Evolutionary conservation across 2,113 vertebrate genomes (phyloP), one percentile per base, ranked within the genome.

Genomic region (Pantherophis guttatus): DNA sequence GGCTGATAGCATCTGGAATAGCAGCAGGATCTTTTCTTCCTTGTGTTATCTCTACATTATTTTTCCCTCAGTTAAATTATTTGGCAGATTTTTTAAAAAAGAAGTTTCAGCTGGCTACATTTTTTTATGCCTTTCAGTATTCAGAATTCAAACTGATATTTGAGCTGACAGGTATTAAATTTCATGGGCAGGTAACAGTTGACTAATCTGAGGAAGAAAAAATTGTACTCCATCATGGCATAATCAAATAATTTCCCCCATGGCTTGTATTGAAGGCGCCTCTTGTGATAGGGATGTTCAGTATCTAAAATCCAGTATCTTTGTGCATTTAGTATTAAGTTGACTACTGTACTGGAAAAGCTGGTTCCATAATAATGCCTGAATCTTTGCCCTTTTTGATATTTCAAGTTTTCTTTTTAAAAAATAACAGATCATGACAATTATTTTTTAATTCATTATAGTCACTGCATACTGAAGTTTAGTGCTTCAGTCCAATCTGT

Each of bases 191-290:
- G 29, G 48, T 62, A 92, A 86, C 85, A 92, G 26, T 92, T 87
- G 86, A 87, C 44, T 92, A 53, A 92, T 92, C 48, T 70, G 50
- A 92, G 62, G 50, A 65, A 92, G 58, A 87, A 92, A 26, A 92
- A 92, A 65, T 88, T 92, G 57, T 54, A 33, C 65, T 48, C 29
- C 23, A 65, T 39, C 2, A 15, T 39, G 19, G 29, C 21, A 65
- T 87, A 65, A 88, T 92, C 48, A 88, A 88, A 65, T 92, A 88
- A 70, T 87, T 92, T 54, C 6, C 6, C 85, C 87, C 58, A 54
- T 88, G 91, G 86, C 86, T 70, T 59, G 21, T 92, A 87, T 65
- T 65, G 29, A 48, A 87, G 87, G 58, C 54, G n/a, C 21, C 13
- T 91, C 75, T 91, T 24, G 48, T 86, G 54, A 50, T 58, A 57